A percentile compares a stretch with the other conserved stretches of the same genome.
phyloP scores from a whole-genome alignment of 2,797 vertebrate species.

The Rhincodon typus region DNA sequence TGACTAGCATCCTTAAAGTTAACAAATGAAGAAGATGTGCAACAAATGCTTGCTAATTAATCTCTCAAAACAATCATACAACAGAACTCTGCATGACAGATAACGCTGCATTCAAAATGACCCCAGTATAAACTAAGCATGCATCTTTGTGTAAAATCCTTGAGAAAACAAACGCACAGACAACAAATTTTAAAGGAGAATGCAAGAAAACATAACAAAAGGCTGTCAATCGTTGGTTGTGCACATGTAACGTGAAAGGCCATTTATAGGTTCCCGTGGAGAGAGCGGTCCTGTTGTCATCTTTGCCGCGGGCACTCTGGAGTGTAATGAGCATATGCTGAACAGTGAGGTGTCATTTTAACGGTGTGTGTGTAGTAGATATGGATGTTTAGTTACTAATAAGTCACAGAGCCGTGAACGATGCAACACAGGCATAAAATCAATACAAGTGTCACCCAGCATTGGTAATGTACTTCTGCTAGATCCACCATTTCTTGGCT shows the following conservation, averaged over 20 bases:
- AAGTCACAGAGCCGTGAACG: constrained; percentile 32
- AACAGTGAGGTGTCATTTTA: constrained; percentile 37
- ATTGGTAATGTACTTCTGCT: not conserved
- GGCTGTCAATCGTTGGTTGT: not conserved
- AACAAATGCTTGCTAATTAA: not conserved
- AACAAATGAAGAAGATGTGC: not conserved
- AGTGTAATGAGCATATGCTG: constrained; percentile 38
- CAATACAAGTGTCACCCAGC: not conserved
- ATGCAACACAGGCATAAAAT: constrained; percentile 18
- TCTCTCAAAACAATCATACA: not conserved
- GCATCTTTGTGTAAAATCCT: not conserved
- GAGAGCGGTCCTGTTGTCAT: constrained; percentile 34
- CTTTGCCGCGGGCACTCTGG: not conserved
- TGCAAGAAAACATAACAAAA: constrained; percentile 20
- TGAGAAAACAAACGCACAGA: not conserved
- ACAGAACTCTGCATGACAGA: not conserved
- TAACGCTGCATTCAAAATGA: not conserved
- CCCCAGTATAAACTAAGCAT: not conserved
- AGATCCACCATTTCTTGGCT: not conserved
- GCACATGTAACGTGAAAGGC: constrained; percentile 19
- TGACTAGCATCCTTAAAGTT: constrained; percentile 26
- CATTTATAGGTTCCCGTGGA: constrained; percentile 28
- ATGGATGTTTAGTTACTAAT: constrained; percentile 38
- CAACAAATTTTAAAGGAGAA: not conserved
- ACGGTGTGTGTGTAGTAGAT: constrained; percentile 32